These are phyloP conservation scores for Hermatobates lingyangjiaoensis DNA, from an alignment of 1,140 invertebrate species.

Conservation along the genomic window DNA sequence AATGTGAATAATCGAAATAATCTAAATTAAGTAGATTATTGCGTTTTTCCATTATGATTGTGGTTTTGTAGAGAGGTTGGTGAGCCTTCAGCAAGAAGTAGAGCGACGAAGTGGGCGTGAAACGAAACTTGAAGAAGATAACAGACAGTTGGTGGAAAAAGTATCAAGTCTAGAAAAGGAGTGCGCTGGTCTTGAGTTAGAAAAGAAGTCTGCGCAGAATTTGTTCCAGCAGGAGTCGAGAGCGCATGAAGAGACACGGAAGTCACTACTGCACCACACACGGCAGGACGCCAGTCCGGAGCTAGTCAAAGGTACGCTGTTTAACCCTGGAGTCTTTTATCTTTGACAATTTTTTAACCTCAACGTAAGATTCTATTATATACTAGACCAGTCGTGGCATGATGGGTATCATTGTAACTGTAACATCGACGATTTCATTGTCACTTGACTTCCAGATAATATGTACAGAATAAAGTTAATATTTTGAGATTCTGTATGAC, in stretches of 20 bases:
- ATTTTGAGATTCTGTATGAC: too few relatives aligned
- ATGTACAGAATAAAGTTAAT: too few relatives aligned
- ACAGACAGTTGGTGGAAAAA: conserved; percentile 54
- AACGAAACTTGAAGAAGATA: conserved; percentile 49
- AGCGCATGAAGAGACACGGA: conserved; percentile 76
- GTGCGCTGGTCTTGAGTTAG: conserved; percentile 63
- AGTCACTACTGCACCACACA: conserved; percentile 47
- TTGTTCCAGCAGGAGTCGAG: conserved; percentile 75
- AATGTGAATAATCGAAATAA: too few relatives aligned
- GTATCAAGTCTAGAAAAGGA: conserved; percentile 75
- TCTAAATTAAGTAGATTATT: too few relatives aligned
- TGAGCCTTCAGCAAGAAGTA: conserved; percentile 49
- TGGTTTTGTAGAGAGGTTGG: conserved; percentile 24
- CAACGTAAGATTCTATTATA: too few relatives aligned
- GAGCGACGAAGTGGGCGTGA: conserved; percentile 50
- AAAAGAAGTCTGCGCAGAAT: conserved; percentile 68
- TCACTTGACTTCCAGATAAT: too few relatives aligned
- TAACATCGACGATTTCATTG: too few relatives aligned
- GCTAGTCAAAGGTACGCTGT: conserved; percentile 78
- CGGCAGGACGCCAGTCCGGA: conserved; percentile 81
- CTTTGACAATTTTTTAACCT: too few relatives aligned
- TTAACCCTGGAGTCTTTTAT: too few relatives aligned
- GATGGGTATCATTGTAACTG: too few relatives aligned
- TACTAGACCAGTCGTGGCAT: too few relatives aligned
- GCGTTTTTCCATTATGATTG: too few relatives aligned